phyloP scores from a whole-genome alignment of 2,888 invertebrate genomes.

The Papilio elwesi region DNA sequence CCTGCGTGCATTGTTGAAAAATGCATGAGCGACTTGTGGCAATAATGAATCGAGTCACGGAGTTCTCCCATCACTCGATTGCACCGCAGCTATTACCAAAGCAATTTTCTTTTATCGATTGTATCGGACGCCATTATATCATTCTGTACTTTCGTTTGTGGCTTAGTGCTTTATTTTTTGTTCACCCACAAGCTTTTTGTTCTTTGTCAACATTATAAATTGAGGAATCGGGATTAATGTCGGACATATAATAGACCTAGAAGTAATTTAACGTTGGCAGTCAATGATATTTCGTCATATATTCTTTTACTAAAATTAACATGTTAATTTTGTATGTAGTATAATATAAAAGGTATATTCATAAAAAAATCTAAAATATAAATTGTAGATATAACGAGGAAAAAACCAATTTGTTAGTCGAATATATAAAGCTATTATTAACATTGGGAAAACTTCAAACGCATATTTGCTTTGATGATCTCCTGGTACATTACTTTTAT shows the following conservation, averaged over 20 bases:
- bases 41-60: constrained; percentile 58
- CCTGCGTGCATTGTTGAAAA: constrained; percentile 39
- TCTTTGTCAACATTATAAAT: neutral
- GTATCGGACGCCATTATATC: constrained; percentile 33
- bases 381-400: neutral
- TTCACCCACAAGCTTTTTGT: constrained; percentile 6
- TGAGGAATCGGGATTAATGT: too few relatives aligned
- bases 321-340: neutral
- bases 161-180: neutral
- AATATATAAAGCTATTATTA: neutral
- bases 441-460: constrained; percentile 14
- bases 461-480: constrained; percentile 14
- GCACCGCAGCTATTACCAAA: constrained; percentile 45
- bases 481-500: constrained; percentile 9
- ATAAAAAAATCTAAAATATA: neutral
- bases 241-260: neutral
- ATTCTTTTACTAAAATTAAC: neutral
- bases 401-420: constrained; percentile 2
- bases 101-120: constrained; percentile 46
- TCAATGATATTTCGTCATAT: too few relatives aligned
- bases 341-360: too few relatives aligned
- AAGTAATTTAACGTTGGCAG: neutral
- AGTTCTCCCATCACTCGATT: constrained; percentile 49
- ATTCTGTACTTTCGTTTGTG: constrained; percentile 9
- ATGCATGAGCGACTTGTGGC: constrained; percentile 37